These are phyloP conservation scores for Stratiomys singularior DNA, from an alignment of 2,888 invertebrate genomes.

Conservation along the genomic window DNA sequence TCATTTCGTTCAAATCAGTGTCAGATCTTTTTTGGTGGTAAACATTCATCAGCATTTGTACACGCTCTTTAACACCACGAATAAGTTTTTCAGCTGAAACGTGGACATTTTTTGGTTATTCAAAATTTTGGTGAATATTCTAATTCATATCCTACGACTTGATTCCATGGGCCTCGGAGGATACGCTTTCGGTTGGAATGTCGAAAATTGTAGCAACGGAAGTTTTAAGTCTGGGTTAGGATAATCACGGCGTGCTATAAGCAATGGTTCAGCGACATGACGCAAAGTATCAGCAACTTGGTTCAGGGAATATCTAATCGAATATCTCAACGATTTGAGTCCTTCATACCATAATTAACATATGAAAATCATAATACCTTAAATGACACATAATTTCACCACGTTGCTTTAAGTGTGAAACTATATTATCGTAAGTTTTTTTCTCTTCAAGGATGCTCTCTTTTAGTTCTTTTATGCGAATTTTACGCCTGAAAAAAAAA, in stretches of 20 bases:
- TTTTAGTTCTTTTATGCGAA: slow-evolving; percentile 57
- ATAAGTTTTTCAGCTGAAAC: slow-evolving; percentile 50
- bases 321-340: no score
- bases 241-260: slow-evolving; percentile 56
- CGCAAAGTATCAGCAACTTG: slow-evolving; percentile 58
- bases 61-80: slow-evolving; percentile 35
- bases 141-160: slow-evolving; percentile 55
- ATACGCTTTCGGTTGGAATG: slow-evolving; percentile 58
- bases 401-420: slow-evolving; percentile 57
- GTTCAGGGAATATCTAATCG: slow-evolving; percentile 48
- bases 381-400: slow-evolving; percentile 59
- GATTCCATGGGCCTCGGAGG: slow-evolving; percentile 61
- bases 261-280: slow-evolving; percentile 58
- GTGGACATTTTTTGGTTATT: background rate
- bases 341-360: no score
- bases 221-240: slow-evolving; percentile 60
- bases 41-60: slow-evolving; percentile 46
- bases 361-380: slow-evolving; percentile 56
- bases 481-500: slow-evolving; percentile 56
- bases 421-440: slow-evolving; percentile 53
- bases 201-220: slow-evolving; percentile 62
- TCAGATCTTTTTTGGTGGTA: slow-evolving; percentile 31
- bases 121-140: background rate
- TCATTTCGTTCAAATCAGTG: slow-evolving; percentile 11
- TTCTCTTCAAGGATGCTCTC: slow-evolving; percentile 54